Evolutionary conservation across 1,140 invertebrate genomes (phyloP), one percentile per base, ranked within the genome.

Genomic region (Diachasmimorpha longicaudata): DNA sequence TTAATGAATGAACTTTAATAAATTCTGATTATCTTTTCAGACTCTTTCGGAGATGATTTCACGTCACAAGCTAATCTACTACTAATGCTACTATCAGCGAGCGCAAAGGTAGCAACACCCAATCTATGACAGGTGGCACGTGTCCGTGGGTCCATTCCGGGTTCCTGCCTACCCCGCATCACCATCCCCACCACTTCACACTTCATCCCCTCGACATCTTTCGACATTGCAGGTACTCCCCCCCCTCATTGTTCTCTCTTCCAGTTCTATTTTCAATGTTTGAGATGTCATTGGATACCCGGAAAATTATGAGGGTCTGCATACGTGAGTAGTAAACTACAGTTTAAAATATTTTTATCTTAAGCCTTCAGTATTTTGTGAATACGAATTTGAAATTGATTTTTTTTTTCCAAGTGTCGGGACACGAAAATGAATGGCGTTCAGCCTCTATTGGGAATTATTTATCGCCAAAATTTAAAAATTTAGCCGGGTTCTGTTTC

Each of bases 51-150:
- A 39, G 21, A 69, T 52, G 44, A 37, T 67, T 14, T 72, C 77
- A 21, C 66, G 39, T 72, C 70, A 72, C 46, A 52, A 36, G 67
- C 67, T 76, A 76, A 78, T 78, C 74, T 76, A 58, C 58, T 19
- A 78, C 77, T 78, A 78, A 78, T 78, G 46, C 63, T 48, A 23
- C 42, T 19, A 72, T 66, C 70, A 58, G 72, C 4, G 11, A 25
- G 39, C 16, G 16, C 39, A 75, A 68, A 72, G 69, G 55, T 75
- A 16, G 70, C 52, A 63, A 37, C 42, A 68, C 72, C 74, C 21
- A 78, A 66, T 70, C 36, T 76, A 71, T 78, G 77, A 78, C 77
- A 78, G 72, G 77, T 76, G 66, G 74, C 77, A 78, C 77, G 72
- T 78, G 77, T 76, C 55, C 52, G 67, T 70, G 9, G 68, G 74